Base-by-base conservation (phyloP, 1,140 invertebrate genomes). In the Sycophila sp. region DNA sequence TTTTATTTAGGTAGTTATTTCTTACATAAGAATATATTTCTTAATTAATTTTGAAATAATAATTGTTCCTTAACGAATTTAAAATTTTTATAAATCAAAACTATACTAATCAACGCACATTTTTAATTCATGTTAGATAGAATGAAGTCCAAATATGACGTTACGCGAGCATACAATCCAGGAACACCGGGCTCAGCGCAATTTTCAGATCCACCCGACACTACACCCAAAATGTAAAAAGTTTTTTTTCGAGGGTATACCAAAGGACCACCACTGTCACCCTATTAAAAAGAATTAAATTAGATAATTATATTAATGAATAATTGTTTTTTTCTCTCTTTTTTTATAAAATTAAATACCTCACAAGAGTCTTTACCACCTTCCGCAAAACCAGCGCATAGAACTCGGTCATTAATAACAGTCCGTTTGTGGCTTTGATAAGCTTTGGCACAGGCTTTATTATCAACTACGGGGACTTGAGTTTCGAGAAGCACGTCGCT, bases 341-440 rank as follows among this genome's bases (percentile, higher is more conserved):
- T n/a, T n/a, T n/a, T n/a, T n/a, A n/a, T n/a, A n/a, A n/a, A n/a
- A n/a, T n/a, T n/a, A n/a, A 4, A n/a, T 81, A 89, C 91, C 81
- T 94, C 91, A 78, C 94, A 96, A 6, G 94, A 90, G 82, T 96
- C 94, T 79, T 92, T 92, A n/a, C 92, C 91, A 0, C 94, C 94
- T 6, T 80, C 69, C 24, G 88, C 79, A 70, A 87, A 90, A 11
- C 94, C 94, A 4, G 94, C 95, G 77, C 94, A 97, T 1, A 96
- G 36, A 10, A 94, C 89, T 0, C 88, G 87, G 0, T 86, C 70
- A 51, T 92, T 90, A 6, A 94, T 91, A 2, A 90, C 80, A 26
- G 89, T 83, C 13, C 78, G 83, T 67, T 86, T 87, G 73, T 91
- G 88, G 2, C 77, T 78, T 4, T 76, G 76, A 77, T 91, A 96